Conservation (phyloP, 2,888 invertebrate species). For the Hofmannophila pseudospretella region DNA sequence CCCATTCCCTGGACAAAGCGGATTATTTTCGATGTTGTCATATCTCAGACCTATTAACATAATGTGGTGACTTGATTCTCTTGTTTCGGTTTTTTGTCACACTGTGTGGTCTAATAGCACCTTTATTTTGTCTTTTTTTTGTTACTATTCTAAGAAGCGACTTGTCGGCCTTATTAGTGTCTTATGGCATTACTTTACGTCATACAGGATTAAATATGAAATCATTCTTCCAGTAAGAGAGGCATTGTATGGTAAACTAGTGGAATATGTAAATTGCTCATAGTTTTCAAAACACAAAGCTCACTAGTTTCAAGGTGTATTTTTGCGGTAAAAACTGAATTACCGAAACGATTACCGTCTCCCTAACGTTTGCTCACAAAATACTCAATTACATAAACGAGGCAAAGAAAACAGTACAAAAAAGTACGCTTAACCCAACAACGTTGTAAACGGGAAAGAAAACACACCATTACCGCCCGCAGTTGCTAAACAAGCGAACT, state of each 20-base stretch:
- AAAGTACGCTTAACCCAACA: slow-evolving; percentile 32
- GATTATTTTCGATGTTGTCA: slow-evolving; percentile 70
- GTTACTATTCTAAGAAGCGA: slow-evolving; percentile 28
- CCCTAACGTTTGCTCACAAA: slow-evolving; percentile 54
- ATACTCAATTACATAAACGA: slow-evolving; percentile 67
- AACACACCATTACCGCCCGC: slow-evolving; percentile 49
- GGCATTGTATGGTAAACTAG: background rate
- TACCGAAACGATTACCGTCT: slow-evolving; percentile 50
- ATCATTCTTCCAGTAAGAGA: slow-evolving; percentile 19
- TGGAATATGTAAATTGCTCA: slow-evolving; percentile 17
- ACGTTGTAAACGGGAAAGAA: slow-evolving; percentile 50
- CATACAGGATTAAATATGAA: slow-evolving; percentile 32
- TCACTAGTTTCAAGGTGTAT: slow-evolving; percentile 21
- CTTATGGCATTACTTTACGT: slow-evolving; percentile 28
- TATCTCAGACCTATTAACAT: slow-evolving; percentile 66
- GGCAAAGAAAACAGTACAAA: slow-evolving; percentile 46
- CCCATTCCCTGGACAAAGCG: slow-evolving; percentile 66
- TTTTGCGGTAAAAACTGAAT: slow-evolving; percentile 48
- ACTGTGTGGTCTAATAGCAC: slow-evolving; percentile 51
- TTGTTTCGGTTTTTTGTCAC: slow-evolving; percentile 51
- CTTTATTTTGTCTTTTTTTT: slow-evolving; percentile 14
- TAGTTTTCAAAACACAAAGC: slow-evolving; percentile 33
- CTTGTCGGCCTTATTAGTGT: slow-evolving; percentile 19
- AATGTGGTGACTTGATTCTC: slow-evolving; percentile 63
- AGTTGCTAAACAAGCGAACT: slow-evolving; percentile 65